phyloP scores from a whole-genome alignment of 2,797 vertebrate genomes.

The Furcifer pardalis region DNA sequence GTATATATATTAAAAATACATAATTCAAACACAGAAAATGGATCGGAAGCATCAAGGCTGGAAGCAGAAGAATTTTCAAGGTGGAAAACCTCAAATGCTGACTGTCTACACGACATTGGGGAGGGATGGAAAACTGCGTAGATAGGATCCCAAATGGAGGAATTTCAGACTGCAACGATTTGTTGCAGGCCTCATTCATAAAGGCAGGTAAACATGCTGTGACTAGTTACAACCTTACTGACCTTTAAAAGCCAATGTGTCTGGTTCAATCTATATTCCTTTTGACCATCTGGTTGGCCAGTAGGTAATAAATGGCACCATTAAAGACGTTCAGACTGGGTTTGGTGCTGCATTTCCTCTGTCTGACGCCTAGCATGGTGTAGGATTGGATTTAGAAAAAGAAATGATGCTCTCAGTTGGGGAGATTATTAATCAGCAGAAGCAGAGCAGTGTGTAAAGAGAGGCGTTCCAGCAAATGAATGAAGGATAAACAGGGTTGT shows the following conservation, averaged over 20 bases:
- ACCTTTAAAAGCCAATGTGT: background rate
- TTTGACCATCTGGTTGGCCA: slow-evolving; percentile 27
- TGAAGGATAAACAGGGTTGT: slow-evolving; percentile 49
- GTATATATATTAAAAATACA: too few relatives aligned
- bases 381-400: slow-evolving; percentile 5
- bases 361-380: slow-evolving; percentile 28
- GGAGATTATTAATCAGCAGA: slow-evolving; percentile 49
- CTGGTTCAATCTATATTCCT: background rate
- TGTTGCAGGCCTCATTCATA: background rate
- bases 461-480: slow-evolving; percentile 51
- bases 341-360: background rate
- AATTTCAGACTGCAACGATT: background rate
- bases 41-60: too few relatives aligned
- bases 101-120: background rate
- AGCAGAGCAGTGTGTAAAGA: slow-evolving; percentile 36
- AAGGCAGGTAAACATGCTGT: background rate
- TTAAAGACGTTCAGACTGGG: slow-evolving; percentile 38
- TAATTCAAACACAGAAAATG: too few relatives aligned
- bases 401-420: slow-evolving; percentile 27
- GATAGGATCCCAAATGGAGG: background rate
- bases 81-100: background rate
- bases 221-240: background rate
- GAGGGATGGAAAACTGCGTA: background rate
- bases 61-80: too few relatives aligned
- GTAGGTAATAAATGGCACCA: background rate